Evolutionary conservation across 2,797 vertebrate species (phyloP).

Genomic region (Hydrophis major): DNA sequence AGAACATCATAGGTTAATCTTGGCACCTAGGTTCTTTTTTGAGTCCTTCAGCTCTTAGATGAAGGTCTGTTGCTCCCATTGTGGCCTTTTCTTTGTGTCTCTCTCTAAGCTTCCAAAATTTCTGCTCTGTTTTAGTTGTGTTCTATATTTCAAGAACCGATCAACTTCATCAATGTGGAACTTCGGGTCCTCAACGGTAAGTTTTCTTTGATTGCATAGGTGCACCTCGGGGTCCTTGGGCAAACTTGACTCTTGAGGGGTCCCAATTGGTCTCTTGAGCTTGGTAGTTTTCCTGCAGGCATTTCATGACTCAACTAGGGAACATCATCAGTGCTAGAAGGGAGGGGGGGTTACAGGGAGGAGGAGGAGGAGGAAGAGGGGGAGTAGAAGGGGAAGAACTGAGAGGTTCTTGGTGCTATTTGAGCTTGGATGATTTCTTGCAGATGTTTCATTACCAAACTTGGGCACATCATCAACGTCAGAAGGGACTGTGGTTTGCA

Average conservation of each 20-base stretch:
- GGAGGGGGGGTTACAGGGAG: too few relatives aligned
- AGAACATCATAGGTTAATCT: background rate
- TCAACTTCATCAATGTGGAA: conserved; percentile 49
- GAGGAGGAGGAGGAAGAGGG: too few relatives aligned
- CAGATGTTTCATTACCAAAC: background rate
- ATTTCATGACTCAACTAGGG: too few relatives aligned
- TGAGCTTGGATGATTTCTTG: background rate
- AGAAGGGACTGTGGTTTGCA: too few relatives aligned
- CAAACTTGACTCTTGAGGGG: background rate
- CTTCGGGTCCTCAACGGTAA: conserved; percentile 53
- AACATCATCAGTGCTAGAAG: too few relatives aligned
- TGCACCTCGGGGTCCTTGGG: background rate
- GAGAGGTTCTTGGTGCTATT: too few relatives aligned
- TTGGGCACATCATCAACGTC: background rate
- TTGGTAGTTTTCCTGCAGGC: too few relatives aligned
- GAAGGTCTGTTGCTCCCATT: background rate
- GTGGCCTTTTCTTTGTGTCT: background rate
- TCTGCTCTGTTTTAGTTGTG: conserved; percentile 51
- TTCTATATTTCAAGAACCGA: conserved; percentile 47
- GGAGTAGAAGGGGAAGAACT: too few relatives aligned
- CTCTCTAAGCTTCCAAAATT: background rate
- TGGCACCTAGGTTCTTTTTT: background rate
- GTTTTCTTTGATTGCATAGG: background rate
- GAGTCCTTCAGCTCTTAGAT: background rate
- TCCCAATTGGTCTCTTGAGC: too few relatives aligned